These are phyloP conservation scores for Aleiodes leptofemur DNA, from an alignment of 2,888 invertebrate species.

Conservation along the genomic window DNA sequence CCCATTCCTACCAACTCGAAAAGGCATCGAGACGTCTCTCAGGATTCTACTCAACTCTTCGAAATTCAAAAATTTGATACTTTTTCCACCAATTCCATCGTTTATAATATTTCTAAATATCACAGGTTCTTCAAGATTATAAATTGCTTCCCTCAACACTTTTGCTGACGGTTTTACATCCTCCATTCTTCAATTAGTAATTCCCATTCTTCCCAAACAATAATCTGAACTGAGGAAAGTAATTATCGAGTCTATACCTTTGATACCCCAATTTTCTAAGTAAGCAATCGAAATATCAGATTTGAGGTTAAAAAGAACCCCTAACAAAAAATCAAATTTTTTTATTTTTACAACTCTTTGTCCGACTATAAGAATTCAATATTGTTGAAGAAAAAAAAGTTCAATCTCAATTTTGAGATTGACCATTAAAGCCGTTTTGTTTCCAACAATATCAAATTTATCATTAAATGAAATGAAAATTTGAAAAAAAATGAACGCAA, in stretches of 20 bases:
- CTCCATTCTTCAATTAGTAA: slow-evolving; percentile 12
- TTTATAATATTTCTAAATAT: slow-evolving; percentile 77
- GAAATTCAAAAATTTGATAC: slow-evolving; percentile 79
- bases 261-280: not conserved
- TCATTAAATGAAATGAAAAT: too few relatives aligned
- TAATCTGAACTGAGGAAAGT: too few relatives aligned
- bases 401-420: too few relatives aligned
- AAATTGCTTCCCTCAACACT: slow-evolving; percentile 58
- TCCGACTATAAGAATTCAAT: too few relatives aligned
- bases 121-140: slow-evolving; percentile 75
- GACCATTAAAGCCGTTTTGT: too few relatives aligned
- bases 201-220: not conserved
- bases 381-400: too few relatives aligned
- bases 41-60: slow-evolving; percentile 80
- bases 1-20: slow-evolving; percentile 76
- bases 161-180: slow-evolving; percentile 48
- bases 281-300: not conserved
- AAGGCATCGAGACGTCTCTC: slow-evolving; percentile 77
- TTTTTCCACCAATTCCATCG: slow-evolving; percentile 63
- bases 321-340: too few relatives aligned
- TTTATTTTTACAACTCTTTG: too few relatives aligned
- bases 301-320: not conserved
- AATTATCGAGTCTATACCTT: too few relatives aligned
- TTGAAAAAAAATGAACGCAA: too few relatives aligned
- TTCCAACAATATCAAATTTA: too few relatives aligned